Conservation (phyloP, 2,113 vertebrate genomes). For the Tapirus terrestris region DNA sequence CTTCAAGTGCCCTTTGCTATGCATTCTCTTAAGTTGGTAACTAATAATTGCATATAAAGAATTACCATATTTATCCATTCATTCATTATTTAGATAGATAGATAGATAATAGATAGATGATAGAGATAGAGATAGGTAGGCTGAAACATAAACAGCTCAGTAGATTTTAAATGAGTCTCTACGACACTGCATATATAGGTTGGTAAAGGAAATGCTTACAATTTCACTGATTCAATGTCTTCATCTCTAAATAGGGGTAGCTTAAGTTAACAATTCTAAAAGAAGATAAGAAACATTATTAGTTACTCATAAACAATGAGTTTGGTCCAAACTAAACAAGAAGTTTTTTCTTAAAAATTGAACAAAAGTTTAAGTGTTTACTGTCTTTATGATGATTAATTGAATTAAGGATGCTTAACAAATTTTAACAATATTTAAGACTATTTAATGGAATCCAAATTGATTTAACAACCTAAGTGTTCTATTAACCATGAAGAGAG, state of each 20-base stretch:
- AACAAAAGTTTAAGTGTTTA: slow-evolving; percentile 42
- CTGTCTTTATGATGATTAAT: slow-evolving; percentile 57
- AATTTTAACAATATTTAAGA: slow-evolving; percentile 63
- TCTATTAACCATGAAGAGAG: slow-evolving; percentile 46
- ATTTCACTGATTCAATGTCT: neutral
- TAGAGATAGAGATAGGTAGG: neutral
- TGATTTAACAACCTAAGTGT: slow-evolving; percentile 54
- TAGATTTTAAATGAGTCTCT: neutral
- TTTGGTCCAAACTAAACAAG: slow-evolving; percentile 25
- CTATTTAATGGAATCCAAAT: slow-evolving; percentile 35
- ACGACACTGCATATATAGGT: neutral
- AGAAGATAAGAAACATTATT: neutral
- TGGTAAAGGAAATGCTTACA: neutral
- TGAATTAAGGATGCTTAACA: slow-evolving; percentile 53
- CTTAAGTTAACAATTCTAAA: slow-evolving; percentile 19
- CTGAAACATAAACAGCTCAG: neutral
- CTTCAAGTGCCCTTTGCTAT: neutral
- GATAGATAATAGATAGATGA: neutral
- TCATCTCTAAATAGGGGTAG: neutral
- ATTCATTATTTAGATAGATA: neutral
- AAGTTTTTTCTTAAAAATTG: slow-evolving; percentile 37
- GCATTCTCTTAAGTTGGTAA: neutral
- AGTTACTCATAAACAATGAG: neutral
- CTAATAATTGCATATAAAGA: neutral
- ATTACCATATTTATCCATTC: neutral